Base-by-base conservation (phyloP, 2,888 invertebrate genomes). In the Cantharis flavilabris region DNA sequence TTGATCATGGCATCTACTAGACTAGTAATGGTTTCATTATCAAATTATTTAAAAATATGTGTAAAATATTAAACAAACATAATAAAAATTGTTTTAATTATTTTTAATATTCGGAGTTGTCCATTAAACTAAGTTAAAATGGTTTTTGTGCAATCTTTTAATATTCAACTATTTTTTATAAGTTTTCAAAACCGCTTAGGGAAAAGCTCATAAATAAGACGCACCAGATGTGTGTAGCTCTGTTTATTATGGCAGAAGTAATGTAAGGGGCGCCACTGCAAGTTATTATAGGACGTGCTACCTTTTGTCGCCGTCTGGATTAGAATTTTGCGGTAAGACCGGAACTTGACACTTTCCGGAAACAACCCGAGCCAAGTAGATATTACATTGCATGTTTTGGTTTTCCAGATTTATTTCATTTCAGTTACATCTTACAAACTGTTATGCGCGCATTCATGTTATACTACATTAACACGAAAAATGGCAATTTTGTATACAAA, bases 311-410 rank as follows among this genome's bases (percentile, higher is more conserved):
- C 77, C 79, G 78, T 73, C 77, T 76, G 76, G 82, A 83, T 83
- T 83, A 83, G 81, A 82, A 82, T 83, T 82, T 79, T 79, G 80
- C 76, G 79, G 80, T 79, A 79, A 82, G 76, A 80, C 83, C 81
- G 82, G 83, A 83, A 83, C 81, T 80, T 79, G 81, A 81, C 83
- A 81, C 80, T 79, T 81, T 78, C 82, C 81, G 81, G 81, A 81
- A 82, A 78, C 80, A 75, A 69, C 78, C 63, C 71, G 71, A 69
- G 73, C 72, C 80, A 79, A 80, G 76, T 82, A 80, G 81, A 78
- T 80, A 79, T 81, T 77, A 72, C 75, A 75, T 77, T 64, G 81
- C 80, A 81, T 82, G 81, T 81, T 79, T 76, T 69, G 72, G 72
- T 49, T 72, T 69, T 71, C 69, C 65, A 63, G 69, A 75, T 75